phyloP scores from a whole-genome alignment of 2,113 vertebrate species.

The Neoarius graeffei region DNA sequence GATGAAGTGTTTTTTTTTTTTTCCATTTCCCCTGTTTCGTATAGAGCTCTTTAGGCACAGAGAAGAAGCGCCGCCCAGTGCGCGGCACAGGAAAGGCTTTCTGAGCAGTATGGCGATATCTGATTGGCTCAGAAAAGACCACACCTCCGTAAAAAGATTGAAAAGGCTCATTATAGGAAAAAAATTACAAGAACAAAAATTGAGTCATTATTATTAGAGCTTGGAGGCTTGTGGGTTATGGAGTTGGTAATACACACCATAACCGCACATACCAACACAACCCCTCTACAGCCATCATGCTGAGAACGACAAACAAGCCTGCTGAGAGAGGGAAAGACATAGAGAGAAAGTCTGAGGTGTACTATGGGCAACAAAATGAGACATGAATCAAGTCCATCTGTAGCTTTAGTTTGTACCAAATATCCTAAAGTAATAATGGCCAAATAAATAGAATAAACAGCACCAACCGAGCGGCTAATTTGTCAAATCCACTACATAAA shows the following conservation, averaged over 20 bases:
- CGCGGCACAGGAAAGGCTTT: conserved; percentile 45
- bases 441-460: conserved; percentile 13
- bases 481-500: conserved; percentile 30
- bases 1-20: neutral
- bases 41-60: conserved; percentile 55
- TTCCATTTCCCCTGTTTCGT: conserved; percentile 29
- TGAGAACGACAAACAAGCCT: conserved; percentile 30
- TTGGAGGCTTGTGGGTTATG: conserved; percentile 42
- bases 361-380: neutral
- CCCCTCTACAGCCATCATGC: conserved; percentile 31
- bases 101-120: conserved; percentile 45
- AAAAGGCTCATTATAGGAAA: conserved; percentile 45
- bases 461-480: conserved; percentile 17
- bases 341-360: conserved; percentile 37
- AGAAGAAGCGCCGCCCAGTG: conserved; percentile 41
- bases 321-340: conserved; percentile 42
- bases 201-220: conserved; percentile 58
- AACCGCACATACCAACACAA: conserved; percentile 29
- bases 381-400: neutral
- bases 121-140: conserved; percentile 53
- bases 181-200: conserved; percentile 26
- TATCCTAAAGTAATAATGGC: conserved; percentile 7
- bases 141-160: conserved; percentile 47
- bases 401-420: conserved; percentile 37
- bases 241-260: conserved; percentile 37